Percentiles rank a stretch among this genome's conserved stretches.
Conservation (phyloP, 2,888 invertebrate species). For the Incurvaria masculella region DNA sequence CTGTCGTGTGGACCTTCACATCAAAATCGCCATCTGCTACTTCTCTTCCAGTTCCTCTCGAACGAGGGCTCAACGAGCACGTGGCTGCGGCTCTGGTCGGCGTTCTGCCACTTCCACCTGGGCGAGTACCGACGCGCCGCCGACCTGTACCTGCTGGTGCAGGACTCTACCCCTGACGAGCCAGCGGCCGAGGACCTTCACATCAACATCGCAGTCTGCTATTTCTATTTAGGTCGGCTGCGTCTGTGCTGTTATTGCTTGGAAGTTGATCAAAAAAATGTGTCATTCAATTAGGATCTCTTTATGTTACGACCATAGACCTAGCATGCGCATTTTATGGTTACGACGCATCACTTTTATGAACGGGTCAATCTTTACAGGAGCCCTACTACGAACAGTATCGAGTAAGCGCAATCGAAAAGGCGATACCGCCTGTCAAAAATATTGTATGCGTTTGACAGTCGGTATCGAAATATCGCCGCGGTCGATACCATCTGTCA, state of each 20-base stretch:
- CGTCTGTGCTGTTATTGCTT: background rate
- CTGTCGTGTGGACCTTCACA: too few relatives aligned
- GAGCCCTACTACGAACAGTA: too few relatives aligned
- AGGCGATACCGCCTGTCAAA: too few relatives aligned
- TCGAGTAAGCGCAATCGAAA: too few relatives aligned
- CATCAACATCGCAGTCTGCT: slow-evolving; percentile 88
- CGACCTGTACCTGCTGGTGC: slow-evolving; percentile 62
- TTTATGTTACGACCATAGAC: background rate
- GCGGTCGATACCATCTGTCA: too few relatives aligned
- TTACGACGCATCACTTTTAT: background rate
- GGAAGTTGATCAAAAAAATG: background rate
- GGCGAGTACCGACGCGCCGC: slow-evolving; percentile 88
- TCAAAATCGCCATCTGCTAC: too few relatives aligned
- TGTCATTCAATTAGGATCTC: background rate
- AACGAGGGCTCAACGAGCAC: slow-evolving; percentile 37
- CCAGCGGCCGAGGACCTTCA: slow-evolving; percentile 60
- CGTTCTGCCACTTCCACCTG: slow-evolving; percentile 93
- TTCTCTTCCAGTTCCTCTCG: slow-evolving; percentile 36
- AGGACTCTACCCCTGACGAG: slow-evolving; percentile 37
- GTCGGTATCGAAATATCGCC: too few relatives aligned
- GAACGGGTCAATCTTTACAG: slow-evolving; percentile 3
- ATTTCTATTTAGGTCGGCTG: slow-evolving; percentile 83
- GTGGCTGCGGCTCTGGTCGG: slow-evolving; percentile 78
- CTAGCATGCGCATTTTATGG: background rate
- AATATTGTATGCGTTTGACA: too few relatives aligned